phyloP scores from a whole-genome alignment of 2,888 invertebrate genomes.

The Ophonus ardosiacus region DNA sequence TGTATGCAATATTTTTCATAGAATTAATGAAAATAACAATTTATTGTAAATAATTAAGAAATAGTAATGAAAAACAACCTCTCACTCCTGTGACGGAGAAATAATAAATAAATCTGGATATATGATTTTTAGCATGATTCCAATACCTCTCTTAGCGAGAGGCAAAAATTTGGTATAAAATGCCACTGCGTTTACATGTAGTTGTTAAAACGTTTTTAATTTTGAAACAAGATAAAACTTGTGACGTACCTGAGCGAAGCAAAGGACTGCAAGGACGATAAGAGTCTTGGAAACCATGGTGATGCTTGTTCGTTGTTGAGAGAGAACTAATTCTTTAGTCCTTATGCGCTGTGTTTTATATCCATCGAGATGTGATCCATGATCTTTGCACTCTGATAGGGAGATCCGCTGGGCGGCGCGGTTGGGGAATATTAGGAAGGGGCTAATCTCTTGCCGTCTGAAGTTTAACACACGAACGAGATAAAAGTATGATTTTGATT shows the following conservation, averaged over 20 bases:
- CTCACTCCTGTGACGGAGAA: no score
- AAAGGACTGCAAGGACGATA: conserved; percentile 39
- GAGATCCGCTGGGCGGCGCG: not conserved
- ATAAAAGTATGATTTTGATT: not conserved
- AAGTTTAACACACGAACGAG: no score
- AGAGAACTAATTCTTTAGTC: conserved; percentile 34
- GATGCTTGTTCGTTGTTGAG: conserved; percentile 1
- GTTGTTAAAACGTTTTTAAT: no score
- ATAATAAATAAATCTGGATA: no score
- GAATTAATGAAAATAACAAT: no score
- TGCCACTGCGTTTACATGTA: no score
- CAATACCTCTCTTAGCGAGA: not conserved
- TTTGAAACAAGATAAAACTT: no score
- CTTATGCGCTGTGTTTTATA: not conserved
- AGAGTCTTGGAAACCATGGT: conserved; percentile 53
- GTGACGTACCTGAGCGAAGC: conserved; percentile 48
- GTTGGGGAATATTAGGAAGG: not conserved
- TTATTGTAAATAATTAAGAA: no score
- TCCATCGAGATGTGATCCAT: not conserved
- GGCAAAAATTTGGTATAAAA: not conserved
- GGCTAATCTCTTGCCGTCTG: not conserved
- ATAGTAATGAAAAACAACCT: no score
- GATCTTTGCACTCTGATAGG: conserved; percentile 37
- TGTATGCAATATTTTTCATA: no score
- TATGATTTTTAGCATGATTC: no score